A percentile compares a stretch with the other conserved stretches of the same genome.
Evolutionary conservation across 2,888 invertebrate genomes (phyloP).

Genomic region (Rambutsinella grinnellia): DNA sequence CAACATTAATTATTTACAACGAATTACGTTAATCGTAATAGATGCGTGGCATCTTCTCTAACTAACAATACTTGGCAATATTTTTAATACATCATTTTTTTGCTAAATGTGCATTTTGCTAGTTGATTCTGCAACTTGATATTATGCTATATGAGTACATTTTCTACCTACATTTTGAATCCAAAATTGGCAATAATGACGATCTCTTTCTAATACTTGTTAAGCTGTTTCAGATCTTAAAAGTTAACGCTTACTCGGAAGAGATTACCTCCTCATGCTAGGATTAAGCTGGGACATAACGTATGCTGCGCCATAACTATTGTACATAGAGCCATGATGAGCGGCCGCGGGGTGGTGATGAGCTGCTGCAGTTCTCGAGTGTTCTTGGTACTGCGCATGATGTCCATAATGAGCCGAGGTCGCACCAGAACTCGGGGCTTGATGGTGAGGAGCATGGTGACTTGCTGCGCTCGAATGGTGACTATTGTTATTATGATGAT

Average conservation of each 20-base stretch:
- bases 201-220: constrained; percentile 30
- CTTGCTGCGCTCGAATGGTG: constrained; percentile 3
- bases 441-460: neutral
- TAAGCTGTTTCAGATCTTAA: constrained; percentile 12
- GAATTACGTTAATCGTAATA: too few relatives aligned
- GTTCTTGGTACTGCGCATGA: constrained; percentile 38
- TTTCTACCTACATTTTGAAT: too few relatives aligned
- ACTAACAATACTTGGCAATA: too few relatives aligned
- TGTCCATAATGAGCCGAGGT: constrained; percentile 3
- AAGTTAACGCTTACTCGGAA: neutral
- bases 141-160: too few relatives aligned
- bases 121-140: too few relatives aligned
- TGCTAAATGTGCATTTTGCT: too few relatives aligned
- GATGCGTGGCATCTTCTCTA: too few relatives aligned
- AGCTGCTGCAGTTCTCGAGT: constrained; percentile 23
- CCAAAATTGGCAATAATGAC: too few relatives aligned
- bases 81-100: too few relatives aligned
- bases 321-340: constrained; percentile 29
- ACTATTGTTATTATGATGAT: constrained; percentile 20
- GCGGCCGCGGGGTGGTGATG: constrained; percentile 35
- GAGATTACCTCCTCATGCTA: constrained; percentile 46
- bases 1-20: too few relatives aligned
- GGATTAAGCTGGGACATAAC: constrained; percentile 42
- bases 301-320: constrained; percentile 7
- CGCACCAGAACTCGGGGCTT: neutral